These are phyloP conservation scores for Oostethus manadensis DNA, from an alignment of 2,113 vertebrate species.

Conservation along the genomic window DNA sequence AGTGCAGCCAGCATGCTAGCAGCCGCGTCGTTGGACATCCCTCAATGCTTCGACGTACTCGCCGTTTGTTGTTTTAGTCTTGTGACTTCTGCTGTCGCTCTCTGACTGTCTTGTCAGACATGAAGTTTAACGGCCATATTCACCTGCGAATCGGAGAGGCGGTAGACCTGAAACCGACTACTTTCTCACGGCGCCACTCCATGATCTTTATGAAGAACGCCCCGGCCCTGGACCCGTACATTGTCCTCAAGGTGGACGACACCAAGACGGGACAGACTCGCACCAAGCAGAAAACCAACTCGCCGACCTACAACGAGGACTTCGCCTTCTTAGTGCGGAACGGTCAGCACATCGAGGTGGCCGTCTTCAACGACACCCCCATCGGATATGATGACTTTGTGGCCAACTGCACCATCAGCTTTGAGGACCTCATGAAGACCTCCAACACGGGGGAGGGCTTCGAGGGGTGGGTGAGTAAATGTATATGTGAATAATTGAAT, in stretches of 20 bases:
- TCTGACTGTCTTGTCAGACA: slow-evolving; percentile 36
- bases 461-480: slow-evolving; percentile 93
- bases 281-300: slow-evolving; percentile 92
- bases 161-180: slow-evolving; percentile 88
- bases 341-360: slow-evolving; percentile 83
- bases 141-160: slow-evolving; percentile 92
- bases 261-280: slow-evolving; percentile 87
- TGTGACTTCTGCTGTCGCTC: neutral
- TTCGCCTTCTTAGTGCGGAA: slow-evolving; percentile 82
- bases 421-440: slow-evolving; percentile 82
- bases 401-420: slow-evolving; percentile 88
- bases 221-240: slow-evolving; percentile 83
- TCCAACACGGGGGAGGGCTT: slow-evolving; percentile 79
- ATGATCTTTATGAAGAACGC: slow-evolving; percentile 84
- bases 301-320: slow-evolving; percentile 94
- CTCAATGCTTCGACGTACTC: slow-evolving; percentile 1
- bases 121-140: slow-evolving; percentile 94
- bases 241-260: slow-evolving; percentile 93
- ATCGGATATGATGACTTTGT: slow-evolving; percentile 98
- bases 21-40: neutral
- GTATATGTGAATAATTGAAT: no score
- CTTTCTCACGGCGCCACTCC: slow-evolving; percentile 84
- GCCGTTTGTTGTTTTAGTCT: neutral
- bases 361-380: slow-evolving; percentile 93
- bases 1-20: slow-evolving; percentile 10